Conservation (phyloP, 2,888 invertebrate genomes). For the Lasius fuliginosus region DNA sequence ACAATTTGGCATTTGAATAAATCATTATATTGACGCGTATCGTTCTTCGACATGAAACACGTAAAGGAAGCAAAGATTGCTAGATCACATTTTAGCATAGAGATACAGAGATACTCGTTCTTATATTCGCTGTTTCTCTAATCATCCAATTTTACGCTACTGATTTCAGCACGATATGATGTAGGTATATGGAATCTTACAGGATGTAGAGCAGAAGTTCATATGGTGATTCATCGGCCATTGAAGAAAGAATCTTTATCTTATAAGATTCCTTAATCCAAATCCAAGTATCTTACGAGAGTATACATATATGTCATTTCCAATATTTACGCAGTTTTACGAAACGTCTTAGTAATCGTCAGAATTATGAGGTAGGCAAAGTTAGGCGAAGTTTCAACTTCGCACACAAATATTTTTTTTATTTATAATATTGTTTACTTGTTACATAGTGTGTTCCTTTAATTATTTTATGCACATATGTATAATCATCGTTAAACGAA, state of each 20-base stretch:
- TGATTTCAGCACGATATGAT: conserved; percentile 62
- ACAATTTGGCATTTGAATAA: background rate
- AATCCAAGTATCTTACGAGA: too few relatives aligned
- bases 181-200: conserved; percentile 53
- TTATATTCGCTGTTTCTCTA: conserved; percentile 61
- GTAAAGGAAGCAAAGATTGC: background rate
- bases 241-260: conserved; percentile 17
- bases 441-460: background rate
- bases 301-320: background rate
- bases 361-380: background rate
- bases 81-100: background rate
- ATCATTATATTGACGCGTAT: conserved; percentile 12
- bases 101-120: background rate
- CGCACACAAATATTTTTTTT: background rate
- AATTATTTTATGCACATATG: background rate
- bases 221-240: conserved; percentile 16
- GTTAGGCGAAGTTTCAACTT: background rate
- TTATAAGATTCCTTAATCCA: background rate
- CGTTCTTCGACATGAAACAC: background rate
- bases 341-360: background rate
- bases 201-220: conserved; percentile 46
- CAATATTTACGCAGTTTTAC: background rate
- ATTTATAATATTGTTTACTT: background rate
- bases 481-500: background rate
- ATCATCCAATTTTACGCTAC: conserved; percentile 74